A percentile compares a stretch with the other conserved stretches of the same genome.
Conservation (phyloP, 1,140 invertebrate species). For the Hycleus cichorii region DNA sequence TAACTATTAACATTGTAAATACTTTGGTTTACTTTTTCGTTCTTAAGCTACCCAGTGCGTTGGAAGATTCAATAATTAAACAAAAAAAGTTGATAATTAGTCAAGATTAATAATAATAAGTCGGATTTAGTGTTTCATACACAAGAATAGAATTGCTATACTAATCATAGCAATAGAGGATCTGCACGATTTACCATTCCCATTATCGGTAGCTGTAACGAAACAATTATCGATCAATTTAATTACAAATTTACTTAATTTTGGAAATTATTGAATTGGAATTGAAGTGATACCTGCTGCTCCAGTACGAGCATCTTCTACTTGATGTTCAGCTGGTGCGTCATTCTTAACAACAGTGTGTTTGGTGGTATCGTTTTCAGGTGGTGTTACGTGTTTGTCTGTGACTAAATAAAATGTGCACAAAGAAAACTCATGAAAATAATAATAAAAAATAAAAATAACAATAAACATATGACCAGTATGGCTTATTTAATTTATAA, state of each 20-base stretch:
- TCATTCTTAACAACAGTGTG: neutral
- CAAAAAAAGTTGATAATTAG: no score
- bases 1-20: constrained; percentile 10
- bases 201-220: no score
- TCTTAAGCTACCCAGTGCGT: constrained; percentile 21
- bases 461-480: neutral
- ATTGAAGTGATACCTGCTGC: constrained; percentile 1
- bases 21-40: constrained; percentile 26
- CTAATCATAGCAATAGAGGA: neutral
- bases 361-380: neutral
- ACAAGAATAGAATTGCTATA: constrained; percentile 3
- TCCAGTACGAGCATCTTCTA: neutral
- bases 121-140: neutral
- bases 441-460: neutral
- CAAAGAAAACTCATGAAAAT: constrained; percentile 2
- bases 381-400: constrained; percentile 17
- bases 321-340: constrained; percentile 25
- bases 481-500: no score
- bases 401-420: constrained; percentile 9
- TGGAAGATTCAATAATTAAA: constrained; percentile 11
- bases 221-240: neutral
- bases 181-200: neutral
- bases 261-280: neutral
- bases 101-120: neutral
- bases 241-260: no score